phyloP scores from a whole-genome alignment of 2,888 invertebrate species.

The Eupelmus urozonus region DNA sequence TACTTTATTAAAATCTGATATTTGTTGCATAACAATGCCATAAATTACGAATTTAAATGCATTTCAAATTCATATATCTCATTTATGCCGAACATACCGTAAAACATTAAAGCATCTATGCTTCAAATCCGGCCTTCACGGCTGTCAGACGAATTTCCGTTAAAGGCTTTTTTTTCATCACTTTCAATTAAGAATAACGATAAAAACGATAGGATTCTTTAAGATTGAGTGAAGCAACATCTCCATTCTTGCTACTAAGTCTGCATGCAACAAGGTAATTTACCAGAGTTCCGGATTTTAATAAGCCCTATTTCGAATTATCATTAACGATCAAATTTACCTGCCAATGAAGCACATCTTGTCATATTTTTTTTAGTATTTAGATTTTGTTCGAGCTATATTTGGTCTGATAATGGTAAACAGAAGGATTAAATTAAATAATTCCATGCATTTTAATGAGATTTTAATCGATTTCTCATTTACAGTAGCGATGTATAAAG shows the following conservation, averaged over 20 bases:
- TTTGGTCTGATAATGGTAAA: not conserved
- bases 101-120: too few species aligned
- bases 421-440: not conserved
- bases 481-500: too few species aligned
- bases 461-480: not conserved
- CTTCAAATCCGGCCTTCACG: too few species aligned
- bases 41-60: too few species aligned
- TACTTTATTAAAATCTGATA: too few species aligned
- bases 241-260: not conserved
- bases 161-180: not conserved
- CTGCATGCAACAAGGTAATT: not conserved
- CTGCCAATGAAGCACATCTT: not conserved
- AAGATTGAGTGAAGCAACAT: not conserved
- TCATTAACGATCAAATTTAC: not conserved
- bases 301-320: not conserved
- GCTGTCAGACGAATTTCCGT: too few species aligned
- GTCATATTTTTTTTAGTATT: not conserved
- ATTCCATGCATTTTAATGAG: not conserved
- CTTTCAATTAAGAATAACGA: not conserved
- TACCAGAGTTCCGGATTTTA: not conserved
- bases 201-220: not conserved
- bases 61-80: too few species aligned
- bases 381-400: too few species aligned
- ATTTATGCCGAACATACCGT: too few species aligned
- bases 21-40: too few species aligned